phyloP scores from a whole-genome alignment of 2,113 vertebrate species.

The Polypterus senegalus region DNA sequence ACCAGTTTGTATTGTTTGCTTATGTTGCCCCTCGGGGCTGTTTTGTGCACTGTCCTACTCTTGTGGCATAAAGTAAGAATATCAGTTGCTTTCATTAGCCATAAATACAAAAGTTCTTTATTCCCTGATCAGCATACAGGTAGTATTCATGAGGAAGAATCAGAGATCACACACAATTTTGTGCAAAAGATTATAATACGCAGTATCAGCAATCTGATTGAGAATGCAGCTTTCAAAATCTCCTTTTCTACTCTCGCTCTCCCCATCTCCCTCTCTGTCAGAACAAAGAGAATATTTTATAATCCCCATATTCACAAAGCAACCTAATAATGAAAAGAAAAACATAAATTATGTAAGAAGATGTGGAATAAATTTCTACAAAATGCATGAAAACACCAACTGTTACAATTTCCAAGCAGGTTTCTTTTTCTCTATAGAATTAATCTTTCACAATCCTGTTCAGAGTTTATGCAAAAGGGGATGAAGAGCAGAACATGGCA shows the following conservation, averaged over 20 bases:
- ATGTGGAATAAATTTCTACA: conserved; percentile 6
- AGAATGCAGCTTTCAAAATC: neutral
- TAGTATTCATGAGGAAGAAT: neutral
- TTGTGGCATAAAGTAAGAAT: too few relatives aligned
- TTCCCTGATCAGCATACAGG: neutral
- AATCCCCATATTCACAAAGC: neutral
- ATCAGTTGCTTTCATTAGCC: neutral
- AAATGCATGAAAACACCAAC: too few relatives aligned
- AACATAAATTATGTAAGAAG: conserved; percentile 12
- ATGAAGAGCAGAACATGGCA: too few relatives aligned
- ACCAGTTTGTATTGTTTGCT: too few relatives aligned
- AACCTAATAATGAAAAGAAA: conserved; percentile 2
- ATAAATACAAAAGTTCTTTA: neutral
- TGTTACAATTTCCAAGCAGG: too few relatives aligned
- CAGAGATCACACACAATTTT: too few relatives aligned
- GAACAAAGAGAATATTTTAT: conserved; percentile 13
- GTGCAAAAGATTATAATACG: neutral
- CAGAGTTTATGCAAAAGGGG: too few relatives aligned
- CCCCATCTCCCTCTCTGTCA: neutral
- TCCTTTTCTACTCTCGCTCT: neutral
- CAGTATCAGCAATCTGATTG: neutral
- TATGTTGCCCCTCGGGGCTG: too few relatives aligned
- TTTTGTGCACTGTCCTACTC: too few relatives aligned
- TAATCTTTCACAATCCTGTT: too few relatives aligned
- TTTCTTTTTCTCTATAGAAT: too few relatives aligned